A percentile compares a stretch with the other conserved stretches of the same genome.
These are phyloP conservation scores for Trachemys scripta DNA, from an alignment of 2,113 vertebrate species.

Conservation along the genomic window DNA sequence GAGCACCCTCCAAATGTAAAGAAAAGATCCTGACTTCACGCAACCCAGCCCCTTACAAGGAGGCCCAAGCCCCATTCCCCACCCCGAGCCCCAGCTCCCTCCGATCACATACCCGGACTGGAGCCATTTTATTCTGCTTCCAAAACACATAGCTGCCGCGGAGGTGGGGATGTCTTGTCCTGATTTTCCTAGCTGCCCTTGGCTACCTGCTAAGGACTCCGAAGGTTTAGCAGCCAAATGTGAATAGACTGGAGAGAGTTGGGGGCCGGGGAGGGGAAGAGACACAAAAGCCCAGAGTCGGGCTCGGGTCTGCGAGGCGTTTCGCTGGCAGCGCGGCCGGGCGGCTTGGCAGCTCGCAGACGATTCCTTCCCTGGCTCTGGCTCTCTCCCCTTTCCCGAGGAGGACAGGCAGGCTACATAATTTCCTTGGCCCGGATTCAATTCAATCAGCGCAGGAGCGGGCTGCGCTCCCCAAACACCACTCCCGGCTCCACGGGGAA, in stretches of 20 bases:
- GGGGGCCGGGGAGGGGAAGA: neutral
- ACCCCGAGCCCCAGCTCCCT: neutral
- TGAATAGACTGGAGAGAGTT: neutral
- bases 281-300: neutral
- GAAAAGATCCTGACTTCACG: neutral
- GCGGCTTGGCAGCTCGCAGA: neutral
- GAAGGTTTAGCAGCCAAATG: neutral
- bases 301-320: neutral
- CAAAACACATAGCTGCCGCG: neutral
- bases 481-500: neutral
- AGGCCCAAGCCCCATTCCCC: neutral
- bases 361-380: neutral
- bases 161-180: neutral
- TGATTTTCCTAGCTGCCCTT: neutral
- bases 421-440: conserved; percentile 33
- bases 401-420: neutral
- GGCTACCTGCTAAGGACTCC: neutral
- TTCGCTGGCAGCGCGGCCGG: neutral
- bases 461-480: neutral
- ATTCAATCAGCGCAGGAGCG: neutral
- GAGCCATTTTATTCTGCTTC: neutral
- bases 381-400: neutral
- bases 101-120: neutral
- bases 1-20: too few relatives aligned
- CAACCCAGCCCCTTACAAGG: neutral